Conservation (phyloP, 2,113 vertebrate species). For the Tetraodon nigroviridis region DNA sequence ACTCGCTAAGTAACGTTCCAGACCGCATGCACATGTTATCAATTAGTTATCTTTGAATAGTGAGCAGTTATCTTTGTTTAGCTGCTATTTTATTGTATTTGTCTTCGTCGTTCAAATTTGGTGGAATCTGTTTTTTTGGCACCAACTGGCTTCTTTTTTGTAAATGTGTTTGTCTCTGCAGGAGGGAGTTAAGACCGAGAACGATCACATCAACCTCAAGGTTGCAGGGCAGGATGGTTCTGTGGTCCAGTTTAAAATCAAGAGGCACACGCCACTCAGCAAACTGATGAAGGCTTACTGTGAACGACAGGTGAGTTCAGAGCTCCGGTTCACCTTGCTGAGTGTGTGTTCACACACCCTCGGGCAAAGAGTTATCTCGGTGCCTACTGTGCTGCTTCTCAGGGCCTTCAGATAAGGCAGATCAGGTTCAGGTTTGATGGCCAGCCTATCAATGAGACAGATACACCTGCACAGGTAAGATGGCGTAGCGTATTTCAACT, state of each 20-base stretch:
- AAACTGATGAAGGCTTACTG: slow-evolving; percentile 97
- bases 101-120: no score
- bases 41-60: no score
- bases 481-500: no score
- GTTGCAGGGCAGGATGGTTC: slow-evolving; percentile 91
- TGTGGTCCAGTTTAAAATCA: slow-evolving; percentile 92
- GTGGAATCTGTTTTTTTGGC: neutral
- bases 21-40: no score
- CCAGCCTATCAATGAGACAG: slow-evolving; percentile 81
- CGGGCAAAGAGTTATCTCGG: neutral
- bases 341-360: neutral
- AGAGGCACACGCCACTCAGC: slow-evolving; percentile 88
- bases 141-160: neutral
- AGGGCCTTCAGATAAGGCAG: slow-evolving; percentile 83
- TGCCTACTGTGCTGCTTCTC: slow-evolving; percentile 4
- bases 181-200: slow-evolving; percentile 91
- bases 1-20: no score
- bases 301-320: slow-evolving; percentile 83
- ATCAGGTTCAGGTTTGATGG: slow-evolving; percentile 84
- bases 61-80: no score
- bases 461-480: slow-evolving; percentile 80
- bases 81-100: no score
- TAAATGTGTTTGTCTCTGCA: slow-evolving; percentile 40
- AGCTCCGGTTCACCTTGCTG: neutral
- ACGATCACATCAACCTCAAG: slow-evolving; percentile 92